phyloP scores from a whole-genome alignment of 53 echinoderm and acorn worm species.

The Antedon mediterranea region DNA sequence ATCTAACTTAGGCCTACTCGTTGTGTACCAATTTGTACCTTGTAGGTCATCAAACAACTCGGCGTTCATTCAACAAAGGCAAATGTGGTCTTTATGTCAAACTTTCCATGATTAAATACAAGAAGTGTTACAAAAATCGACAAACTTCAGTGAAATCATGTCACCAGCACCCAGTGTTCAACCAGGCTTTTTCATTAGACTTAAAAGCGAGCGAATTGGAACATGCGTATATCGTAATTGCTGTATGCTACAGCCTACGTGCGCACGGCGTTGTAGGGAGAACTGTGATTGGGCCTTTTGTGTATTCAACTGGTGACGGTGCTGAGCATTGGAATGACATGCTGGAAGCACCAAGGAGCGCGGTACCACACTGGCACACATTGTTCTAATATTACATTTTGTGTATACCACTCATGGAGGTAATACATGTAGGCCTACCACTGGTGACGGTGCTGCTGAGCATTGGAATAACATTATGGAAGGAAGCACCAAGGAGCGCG shows the following conservation, averaged over 20 bases:
- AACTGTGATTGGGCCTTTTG: slow-evolving; percentile 61
- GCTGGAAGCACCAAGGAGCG: slow-evolving; percentile 56
- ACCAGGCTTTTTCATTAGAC: slow-evolving; percentile 80
- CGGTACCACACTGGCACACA: slow-evolving; percentile 67
- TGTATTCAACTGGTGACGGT: slow-evolving; percentile 52
- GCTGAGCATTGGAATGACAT: slow-evolving; percentile 86
- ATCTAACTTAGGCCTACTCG: no score
- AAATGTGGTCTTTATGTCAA: neutral
- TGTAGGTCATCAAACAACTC: neutral
- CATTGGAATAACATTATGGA: slow-evolving; percentile 97
- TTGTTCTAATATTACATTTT: no score
- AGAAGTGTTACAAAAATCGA: neutral
- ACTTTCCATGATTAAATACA: neutral
- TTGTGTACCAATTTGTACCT: no score
- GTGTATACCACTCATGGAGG: no score
- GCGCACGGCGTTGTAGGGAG: slow-evolving; percentile 61
- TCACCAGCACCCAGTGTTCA: slow-evolving; percentile 62
- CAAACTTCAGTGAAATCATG: slow-evolving; percentile 47
- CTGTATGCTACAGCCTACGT: neutral
- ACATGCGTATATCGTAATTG: neutral
- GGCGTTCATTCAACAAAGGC: neutral
- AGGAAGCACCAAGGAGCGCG: slow-evolving; percentile 50
- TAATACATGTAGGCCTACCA: no score
- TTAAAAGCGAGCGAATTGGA: slow-evolving; percentile 10
- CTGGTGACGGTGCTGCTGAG: slow-evolving; percentile 54